Evolutionary conservation across 2,888 invertebrate species (phyloP).

Genomic region (Drosophila pseudotalamancana): DNA sequence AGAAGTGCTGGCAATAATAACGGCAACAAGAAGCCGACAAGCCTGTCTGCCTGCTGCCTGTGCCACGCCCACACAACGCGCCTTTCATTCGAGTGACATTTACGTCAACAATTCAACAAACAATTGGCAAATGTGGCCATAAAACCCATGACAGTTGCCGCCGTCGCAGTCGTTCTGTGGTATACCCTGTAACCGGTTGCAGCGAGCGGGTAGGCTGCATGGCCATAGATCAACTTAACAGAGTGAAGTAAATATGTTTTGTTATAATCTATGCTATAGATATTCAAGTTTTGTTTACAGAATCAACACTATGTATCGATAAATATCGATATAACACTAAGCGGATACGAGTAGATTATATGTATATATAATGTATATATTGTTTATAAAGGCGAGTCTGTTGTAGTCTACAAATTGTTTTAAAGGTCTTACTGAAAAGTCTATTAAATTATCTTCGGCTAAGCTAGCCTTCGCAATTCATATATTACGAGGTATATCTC

Average conservation of each 20-base stretch:
- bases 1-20: constrained; percentile 8
- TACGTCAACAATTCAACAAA: constrained; percentile 80
- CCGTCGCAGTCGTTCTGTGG: constrained; percentile 5
- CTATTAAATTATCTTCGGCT: too few relatives aligned
- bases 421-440: too few relatives aligned
- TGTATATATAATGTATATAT: too few relatives aligned
- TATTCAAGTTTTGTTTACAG: too few relatives aligned
- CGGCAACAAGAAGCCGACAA: constrained; percentile 5
- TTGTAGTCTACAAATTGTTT: too few relatives aligned
- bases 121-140: constrained; percentile 81
- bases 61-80: constrained; percentile 11
- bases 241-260: too few relatives aligned
- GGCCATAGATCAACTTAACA: background rate
- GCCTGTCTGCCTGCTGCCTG: constrained; percentile 31
- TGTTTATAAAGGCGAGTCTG: too few relatives aligned
- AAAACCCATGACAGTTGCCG: constrained; percentile 73
- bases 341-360: too few relatives aligned
- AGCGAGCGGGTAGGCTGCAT: background rate
- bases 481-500: too few relatives aligned
- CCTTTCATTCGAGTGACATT: constrained; percentile 65
- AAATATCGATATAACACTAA: background rate
- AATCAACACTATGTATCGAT: too few relatives aligned
- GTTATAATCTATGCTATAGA: too few relatives aligned
- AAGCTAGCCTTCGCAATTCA: too few relatives aligned
- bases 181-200: constrained; percentile 7